phyloP scores from a whole-genome alignment of 2,888 invertebrate species.

The Harmothoe impar region DNA sequence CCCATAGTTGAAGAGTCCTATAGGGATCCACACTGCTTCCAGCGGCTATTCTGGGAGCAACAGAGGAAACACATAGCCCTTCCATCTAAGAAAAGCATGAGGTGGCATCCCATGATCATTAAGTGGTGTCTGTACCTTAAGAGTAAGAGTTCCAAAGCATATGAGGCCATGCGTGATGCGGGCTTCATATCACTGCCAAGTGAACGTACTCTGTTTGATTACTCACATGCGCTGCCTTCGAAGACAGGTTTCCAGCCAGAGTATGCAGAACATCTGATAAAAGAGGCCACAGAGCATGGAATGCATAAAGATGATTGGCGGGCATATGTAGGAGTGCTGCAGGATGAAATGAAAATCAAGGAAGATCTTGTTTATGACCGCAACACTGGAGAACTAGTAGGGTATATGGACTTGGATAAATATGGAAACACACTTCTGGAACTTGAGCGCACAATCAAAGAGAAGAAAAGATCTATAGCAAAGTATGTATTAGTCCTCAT shows the following conservation, averaged over 20 bases:
- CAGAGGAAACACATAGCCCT: not conserved
- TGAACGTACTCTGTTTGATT: slow-evolving; percentile 42
- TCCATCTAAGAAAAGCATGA: not conserved
- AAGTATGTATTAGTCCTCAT: slow-evolving; percentile 69
- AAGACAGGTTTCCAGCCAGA: no score
- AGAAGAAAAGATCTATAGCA: no score
- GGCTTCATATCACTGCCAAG: slow-evolving; percentile 50
- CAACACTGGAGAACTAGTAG: no score
- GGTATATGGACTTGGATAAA: slow-evolving; percentile 66
- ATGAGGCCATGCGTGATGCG: no score
- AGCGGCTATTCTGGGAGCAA: no score
- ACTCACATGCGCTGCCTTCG: not conserved
- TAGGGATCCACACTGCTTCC: not conserved
- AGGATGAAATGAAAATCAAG: no score
- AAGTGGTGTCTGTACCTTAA: no score
- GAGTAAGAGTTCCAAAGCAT: no score
- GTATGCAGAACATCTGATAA: slow-evolving; percentile 3
- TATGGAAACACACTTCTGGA: slow-evolving; percentile 68
- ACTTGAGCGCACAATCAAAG: no score
- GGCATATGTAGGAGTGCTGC: slow-evolving; percentile 67
- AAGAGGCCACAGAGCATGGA: not conserved
- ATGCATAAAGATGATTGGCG: not conserved
- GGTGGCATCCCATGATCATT: no score
- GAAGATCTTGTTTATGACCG: no score
- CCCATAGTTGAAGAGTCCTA: not conserved